These are phyloP conservation scores for Bucco capensis DNA, from an alignment of 2,113 vertebrate species.

Conservation along the genomic window DNA sequence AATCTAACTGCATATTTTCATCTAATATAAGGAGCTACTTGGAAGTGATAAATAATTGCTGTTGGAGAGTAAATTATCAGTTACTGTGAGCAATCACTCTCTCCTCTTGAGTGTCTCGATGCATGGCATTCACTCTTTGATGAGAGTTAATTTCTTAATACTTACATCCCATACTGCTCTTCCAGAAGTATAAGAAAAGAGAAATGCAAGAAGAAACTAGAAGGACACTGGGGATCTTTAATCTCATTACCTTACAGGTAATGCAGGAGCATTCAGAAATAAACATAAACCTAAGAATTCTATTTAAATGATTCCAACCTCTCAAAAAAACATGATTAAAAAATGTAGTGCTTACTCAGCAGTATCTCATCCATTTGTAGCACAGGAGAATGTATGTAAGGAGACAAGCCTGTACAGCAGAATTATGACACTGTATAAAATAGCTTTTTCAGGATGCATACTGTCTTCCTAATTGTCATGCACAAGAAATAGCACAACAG, in stretches of 20 bases:
- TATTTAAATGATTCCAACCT: neutral
- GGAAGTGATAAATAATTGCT: neutral
- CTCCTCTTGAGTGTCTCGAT: neutral
- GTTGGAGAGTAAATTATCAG: neutral
- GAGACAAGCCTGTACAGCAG: neutral
- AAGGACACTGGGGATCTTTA: neutral
- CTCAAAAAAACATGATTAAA: neutral
- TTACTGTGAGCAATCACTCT: neutral
- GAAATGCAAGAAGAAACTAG: neutral
- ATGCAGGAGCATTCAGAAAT: neutral
- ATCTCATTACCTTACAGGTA: neutral
- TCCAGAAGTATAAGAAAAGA: neutral
- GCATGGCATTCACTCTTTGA: neutral
- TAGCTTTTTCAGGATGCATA: neutral
- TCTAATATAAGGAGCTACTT: neutral
- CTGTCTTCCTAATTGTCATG: neutral
- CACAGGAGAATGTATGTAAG: neutral
- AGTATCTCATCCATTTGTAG: neutral
- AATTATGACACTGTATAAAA: neutral
- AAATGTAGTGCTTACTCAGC: neutral
- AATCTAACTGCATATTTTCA: neutral
- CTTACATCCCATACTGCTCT: neutral
- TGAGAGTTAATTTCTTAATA: neutral
- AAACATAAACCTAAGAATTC: neutral
- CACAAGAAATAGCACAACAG: neutral